phyloP scores from a whole-genome alignment of 2,113 vertebrate genomes.

The Tapirus terrestris region DNA sequence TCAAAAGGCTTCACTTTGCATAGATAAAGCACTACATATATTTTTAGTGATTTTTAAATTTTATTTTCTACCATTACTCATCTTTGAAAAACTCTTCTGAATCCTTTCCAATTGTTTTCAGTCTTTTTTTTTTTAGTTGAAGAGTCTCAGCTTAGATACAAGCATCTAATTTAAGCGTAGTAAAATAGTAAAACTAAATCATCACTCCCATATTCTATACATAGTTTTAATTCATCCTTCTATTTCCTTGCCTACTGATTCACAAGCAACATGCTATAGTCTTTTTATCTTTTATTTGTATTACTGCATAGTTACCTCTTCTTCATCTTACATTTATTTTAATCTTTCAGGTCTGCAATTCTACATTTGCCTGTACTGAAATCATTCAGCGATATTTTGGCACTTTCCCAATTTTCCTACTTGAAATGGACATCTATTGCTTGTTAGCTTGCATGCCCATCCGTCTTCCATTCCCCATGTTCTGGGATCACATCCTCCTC shows the following conservation, averaged over 20 bases:
- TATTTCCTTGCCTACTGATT: background rate
- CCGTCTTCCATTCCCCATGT: background rate
- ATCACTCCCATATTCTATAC: background rate
- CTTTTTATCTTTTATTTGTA: background rate
- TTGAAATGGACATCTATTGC: background rate
- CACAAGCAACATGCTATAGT: background rate
- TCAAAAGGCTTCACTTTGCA: slow-evolving; percentile 6
- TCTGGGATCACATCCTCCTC: background rate
- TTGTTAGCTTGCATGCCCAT: background rate
- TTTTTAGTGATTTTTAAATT: slow-evolving; percentile 15
- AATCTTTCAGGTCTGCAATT: background rate
- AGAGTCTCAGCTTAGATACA: background rate
- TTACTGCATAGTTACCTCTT: background rate
- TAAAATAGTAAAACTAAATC: slow-evolving; percentile 6
- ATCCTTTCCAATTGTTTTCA: slow-evolving; percentile 8
- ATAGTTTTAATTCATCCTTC: background rate
- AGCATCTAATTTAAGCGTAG: background rate
- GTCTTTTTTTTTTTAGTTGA: background rate
- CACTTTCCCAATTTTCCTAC: background rate
- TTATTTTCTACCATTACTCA: slow-evolving; percentile 16
- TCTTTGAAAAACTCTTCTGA: background rate
- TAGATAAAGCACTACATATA: background rate
- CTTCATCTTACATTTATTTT: background rate
- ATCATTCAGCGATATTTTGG: background rate
- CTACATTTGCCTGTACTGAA: background rate